Percentiles rank a stretch among this genome's conserved stretches.
Evolutionary conservation across 1,140 invertebrate genomes (phyloP).

Genomic region (Acromyrmex heyeri): DNA sequence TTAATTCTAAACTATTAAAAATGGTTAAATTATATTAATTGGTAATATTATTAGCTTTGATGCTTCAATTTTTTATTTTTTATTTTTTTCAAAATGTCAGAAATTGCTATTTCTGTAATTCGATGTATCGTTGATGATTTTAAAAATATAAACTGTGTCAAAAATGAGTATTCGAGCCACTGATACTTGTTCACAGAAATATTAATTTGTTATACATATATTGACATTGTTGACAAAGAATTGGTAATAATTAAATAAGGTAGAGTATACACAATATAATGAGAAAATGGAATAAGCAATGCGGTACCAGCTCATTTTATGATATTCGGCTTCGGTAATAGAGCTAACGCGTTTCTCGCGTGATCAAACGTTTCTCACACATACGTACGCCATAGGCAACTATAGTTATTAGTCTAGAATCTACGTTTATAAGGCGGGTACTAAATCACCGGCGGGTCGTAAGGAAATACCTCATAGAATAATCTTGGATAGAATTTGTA

Average conservation of each 20-base stretch:
- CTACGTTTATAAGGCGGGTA: slow-evolving; percentile 32
- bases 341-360: slow-evolving; percentile 61
- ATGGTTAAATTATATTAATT: not conserved
- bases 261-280: not conserved
- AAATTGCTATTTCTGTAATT: too few species aligned
- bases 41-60: not conserved
- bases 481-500: slow-evolving; percentile 39
- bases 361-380: slow-evolving; percentile 42
- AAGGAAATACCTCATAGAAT: slow-evolving; percentile 59
- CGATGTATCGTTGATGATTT: not conserved
- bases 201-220: not conserved
- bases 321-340: slow-evolving; percentile 48
- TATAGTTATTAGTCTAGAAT: slow-evolving; percentile 56
- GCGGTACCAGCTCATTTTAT: slow-evolving; percentile 38
- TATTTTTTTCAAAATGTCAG: not conserved
- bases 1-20: not conserved
- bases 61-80: not conserved
- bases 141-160: not conserved
- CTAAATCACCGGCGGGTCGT: slow-evolving; percentile 45
- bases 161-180: not conserved
- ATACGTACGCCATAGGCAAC: slow-evolving; percentile 23
- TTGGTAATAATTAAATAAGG: not conserved
- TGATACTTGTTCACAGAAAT: not conserved
- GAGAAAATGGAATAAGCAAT: slow-evolving; percentile 27
- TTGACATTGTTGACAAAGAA: not conserved